Evolutionary conservation across 2,888 invertebrate genomes (phyloP), one percentile per base, ranked within the genome.

Genomic region (Adelognathus sp.): DNA sequence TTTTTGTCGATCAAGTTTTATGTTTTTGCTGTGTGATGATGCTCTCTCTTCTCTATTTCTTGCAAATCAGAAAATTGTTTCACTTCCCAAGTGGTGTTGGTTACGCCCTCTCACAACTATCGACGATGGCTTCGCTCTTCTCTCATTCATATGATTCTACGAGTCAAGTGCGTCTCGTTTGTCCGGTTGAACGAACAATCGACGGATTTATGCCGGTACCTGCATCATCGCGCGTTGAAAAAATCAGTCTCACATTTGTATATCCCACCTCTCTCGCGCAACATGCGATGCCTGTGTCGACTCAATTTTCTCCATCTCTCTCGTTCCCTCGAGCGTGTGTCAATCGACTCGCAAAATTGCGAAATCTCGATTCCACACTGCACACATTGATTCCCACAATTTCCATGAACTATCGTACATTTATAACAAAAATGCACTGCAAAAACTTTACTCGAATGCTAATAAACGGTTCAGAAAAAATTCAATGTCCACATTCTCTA

Each of bases 141-240:
- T n/a, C n/a, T n/a, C n/a, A n/a, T n/a, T n/a, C n/a, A n/a, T n/a
- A n/a, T n/a, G n/a, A n/a, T n/a, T n/a, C n/a, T n/a, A 24, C 3
- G 70, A 58, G 54, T 70, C 70, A 60, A 74, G 74, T 70, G 78
- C 73, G 33, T 3, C 31, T 44, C 44, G 16, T 33, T 18, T 31
- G 6, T 0, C 18, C 16, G 58, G 56, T 58, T 54, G 70, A 78
- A 66, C 64, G 41, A 70, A 66, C 73, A 14, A 58, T 63, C 73
- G 69, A 70, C 29, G 74, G 60, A 70, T 74, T 74, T 58, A 77
- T 80, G 80, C 80, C 73, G 80, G 80, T 80, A 77, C 80, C 80
- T 80, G 80, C 80, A 80, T 80, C 64, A 27, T n/a, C n/a, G n/a
- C n/a, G n/a, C 36, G 52, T 70, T 78, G 64, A 5, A 39, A 36